These are phyloP conservation scores for Macheiramphus alcinus DNA, from an alignment of 2,113 vertebrate genomes.

Conservation along the genomic window DNA sequence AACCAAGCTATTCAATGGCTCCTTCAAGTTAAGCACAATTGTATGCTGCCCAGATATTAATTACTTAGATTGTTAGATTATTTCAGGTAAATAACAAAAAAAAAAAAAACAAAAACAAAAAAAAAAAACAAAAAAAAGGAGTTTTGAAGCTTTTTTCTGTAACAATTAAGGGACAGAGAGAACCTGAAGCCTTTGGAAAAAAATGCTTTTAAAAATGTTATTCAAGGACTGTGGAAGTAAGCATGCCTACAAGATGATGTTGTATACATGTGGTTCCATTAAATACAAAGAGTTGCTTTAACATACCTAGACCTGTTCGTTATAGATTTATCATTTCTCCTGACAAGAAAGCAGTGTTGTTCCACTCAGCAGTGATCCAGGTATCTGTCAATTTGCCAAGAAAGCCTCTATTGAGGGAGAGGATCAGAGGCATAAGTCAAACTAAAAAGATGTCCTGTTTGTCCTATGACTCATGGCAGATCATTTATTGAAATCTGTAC, in stretches of 20 bases:
- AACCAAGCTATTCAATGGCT: neutral
- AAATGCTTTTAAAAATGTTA: neutral
- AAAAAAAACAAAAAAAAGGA: too few relatives aligned
- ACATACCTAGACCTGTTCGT: neutral
- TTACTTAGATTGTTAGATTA: neutral
- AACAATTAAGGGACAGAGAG: neutral
- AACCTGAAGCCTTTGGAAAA: neutral
- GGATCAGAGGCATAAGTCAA: neutral
- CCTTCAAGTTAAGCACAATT: neutral
- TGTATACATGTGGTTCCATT: neutral
- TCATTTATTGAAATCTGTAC: neutral
- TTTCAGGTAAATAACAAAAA: neutral
- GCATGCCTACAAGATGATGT: neutral
- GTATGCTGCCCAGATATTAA: neutral
- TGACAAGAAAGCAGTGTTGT: neutral
- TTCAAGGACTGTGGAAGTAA: neutral
- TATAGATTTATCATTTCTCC: neutral
- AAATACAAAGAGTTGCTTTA: neutral
- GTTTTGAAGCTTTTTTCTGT: neutral
- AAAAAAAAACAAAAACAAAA: neutral
- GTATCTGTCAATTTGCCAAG: neutral
- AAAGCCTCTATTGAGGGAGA: neutral
- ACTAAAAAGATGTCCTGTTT: neutral
- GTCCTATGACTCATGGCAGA: neutral
- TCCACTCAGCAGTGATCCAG: neutral